A percentile compares a stretch with the other conserved stretches of the same genome.
Conservation (phyloP, 2,888 invertebrate species). For the Cosmopolites sordidus region DNA sequence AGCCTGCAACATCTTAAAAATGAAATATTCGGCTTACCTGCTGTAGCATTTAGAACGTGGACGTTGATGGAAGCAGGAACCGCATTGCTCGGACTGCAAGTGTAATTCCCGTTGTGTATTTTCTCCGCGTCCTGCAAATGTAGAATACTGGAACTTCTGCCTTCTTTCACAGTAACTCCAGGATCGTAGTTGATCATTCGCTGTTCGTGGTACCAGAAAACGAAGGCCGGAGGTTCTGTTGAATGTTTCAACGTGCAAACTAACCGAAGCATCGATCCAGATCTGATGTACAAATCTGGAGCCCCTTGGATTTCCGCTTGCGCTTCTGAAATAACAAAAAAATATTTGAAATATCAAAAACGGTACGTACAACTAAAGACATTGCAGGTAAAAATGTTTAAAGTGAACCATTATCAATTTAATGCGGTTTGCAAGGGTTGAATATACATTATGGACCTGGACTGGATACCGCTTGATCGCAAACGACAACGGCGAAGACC, state of each 20-base stretch:
- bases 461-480: no score
- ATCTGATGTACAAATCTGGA: slow-evolving; percentile 57
- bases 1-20: no score
- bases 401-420: no score
- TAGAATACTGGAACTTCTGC: slow-evolving; percentile 61
- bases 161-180: slow-evolving; percentile 54
- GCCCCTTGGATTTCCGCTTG: slow-evolving; percentile 57
- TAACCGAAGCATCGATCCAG: slow-evolving; percentile 56
- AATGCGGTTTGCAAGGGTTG: no score
- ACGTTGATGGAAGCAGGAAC: slow-evolving; percentile 63
- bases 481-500: no score
- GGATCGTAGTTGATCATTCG: slow-evolving; percentile 61
- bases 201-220: slow-evolving; percentile 61
- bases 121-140: slow-evolving; percentile 61
- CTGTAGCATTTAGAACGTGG: slow-evolving; percentile 64
- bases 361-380: slow-evolving; percentile 5
- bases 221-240: slow-evolving; percentile 56
- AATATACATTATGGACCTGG: no score
- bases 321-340: slow-evolving; percentile 49
- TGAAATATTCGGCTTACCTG: no score
- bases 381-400: no score
- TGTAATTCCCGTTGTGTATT: slow-evolving; percentile 66
- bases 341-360: no score
- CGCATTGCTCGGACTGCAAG: slow-evolving; percentile 64
- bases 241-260: slow-evolving; percentile 56